Conservation (phyloP, 2,113 vertebrate genomes). For the Xenus cinereus region DNA sequence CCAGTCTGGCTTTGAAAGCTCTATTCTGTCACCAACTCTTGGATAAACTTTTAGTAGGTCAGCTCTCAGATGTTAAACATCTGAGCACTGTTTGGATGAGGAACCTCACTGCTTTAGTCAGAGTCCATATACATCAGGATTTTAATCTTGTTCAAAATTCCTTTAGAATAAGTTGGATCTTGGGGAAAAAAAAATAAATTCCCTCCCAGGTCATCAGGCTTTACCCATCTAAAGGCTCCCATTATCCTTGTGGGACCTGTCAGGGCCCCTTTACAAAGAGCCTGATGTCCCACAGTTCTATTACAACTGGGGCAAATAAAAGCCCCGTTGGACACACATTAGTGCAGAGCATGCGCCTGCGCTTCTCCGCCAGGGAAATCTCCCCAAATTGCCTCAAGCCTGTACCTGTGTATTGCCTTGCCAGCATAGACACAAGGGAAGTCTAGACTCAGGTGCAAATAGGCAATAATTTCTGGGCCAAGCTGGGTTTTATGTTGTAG, state of each 20-base stretch:
- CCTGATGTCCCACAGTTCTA: neutral
- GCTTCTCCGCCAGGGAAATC: neutral
- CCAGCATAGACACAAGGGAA: neutral
- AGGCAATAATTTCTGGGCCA: neutral
- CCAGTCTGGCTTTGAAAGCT: neutral
- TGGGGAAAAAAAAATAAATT: neutral
- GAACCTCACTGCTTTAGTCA: neutral
- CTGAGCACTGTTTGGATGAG: neutral
- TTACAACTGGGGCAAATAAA: neutral
- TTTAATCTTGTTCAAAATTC: neutral
- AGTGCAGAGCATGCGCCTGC: neutral
- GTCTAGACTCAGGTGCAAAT: neutral
- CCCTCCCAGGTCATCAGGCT: accelerated
- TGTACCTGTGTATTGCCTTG: accelerated
- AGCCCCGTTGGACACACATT: neutral
- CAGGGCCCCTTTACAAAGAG: neutral
- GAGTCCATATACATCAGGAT: neutral
- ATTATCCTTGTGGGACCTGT: too few species aligned
- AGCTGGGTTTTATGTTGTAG: neutral
- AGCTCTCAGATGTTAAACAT: neutral
- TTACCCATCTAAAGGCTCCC: neutral
- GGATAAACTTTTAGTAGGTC: neutral
- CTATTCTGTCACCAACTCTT: neutral
- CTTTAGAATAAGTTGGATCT: neutral
- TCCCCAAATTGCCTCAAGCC: neutral